Base-by-base conservation (phyloP, 2,797 vertebrate species). In the Iguana delicatissima region DNA sequence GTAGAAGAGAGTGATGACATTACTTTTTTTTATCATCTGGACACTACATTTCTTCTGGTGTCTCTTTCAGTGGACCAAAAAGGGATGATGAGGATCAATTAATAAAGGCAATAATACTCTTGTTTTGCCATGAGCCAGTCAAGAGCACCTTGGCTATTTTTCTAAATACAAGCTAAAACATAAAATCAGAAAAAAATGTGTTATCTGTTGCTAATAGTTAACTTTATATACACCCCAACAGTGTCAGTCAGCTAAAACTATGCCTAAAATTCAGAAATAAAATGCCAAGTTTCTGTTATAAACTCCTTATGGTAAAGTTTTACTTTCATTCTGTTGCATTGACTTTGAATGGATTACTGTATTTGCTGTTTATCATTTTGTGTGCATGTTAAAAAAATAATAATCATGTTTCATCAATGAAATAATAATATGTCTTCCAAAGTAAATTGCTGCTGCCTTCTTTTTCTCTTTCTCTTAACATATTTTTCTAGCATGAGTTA, bases 401-500 rank as follows among this genome's bases (percentile, higher is more conserved):
- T 85, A 59, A 69, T 76, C 55, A 90, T 85, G 73, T 16, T n/a
- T 42, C 24, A 79, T n/a, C 57, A 18, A 86, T 52, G 20, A 46
- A 86, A 87, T 46, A 24, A 86, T 38, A 52, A 80, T 82, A 59
- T 80, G 9, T 84, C 64, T 62, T 76, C 74, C 77, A 52, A 69
- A 8, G 52, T 52, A 84, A 89, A 84, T 89, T 79, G 91, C 74
- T 72, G 42, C 7, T 80, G 12, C 59, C 29, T 69, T 69, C 67
- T 57, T 13, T 74, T 26, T 80, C 29, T 69, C 67, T 57, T 13
- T 74, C n/a, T 80, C 29, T 84, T 69, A 76, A 89, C 2, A 73
- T 92, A 79, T 83, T 89, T 86, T 83, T 73, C 42, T 73, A 84
- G 73, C 29, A 88, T 79, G 62, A 73, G 72, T 89, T 89, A 80